Evolutionary conservation across 2,113 vertebrate species (phyloP).

Genomic region (Nansenia antarctica): DNA sequence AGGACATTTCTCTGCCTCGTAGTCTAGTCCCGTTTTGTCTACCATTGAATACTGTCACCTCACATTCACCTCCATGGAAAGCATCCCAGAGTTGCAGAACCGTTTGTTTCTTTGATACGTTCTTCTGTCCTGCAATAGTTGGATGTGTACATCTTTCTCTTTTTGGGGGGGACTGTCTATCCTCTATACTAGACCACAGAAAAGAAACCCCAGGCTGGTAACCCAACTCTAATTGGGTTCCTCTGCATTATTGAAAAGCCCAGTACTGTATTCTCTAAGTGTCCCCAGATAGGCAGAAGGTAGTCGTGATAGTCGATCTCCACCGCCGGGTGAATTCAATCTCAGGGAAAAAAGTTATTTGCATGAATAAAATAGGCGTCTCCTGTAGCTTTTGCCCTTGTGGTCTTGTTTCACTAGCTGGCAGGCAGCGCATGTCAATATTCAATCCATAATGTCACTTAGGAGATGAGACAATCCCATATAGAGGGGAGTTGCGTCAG

Average conservation of each 20-base stretch:
- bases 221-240: constrained; percentile 17
- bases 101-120: too few relatives aligned
- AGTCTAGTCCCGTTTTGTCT: too few relatives aligned
- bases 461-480: constrained; percentile 52
- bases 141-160: too few relatives aligned
- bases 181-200: constrained; percentile 14
- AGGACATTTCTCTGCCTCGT: too few relatives aligned
- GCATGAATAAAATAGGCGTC: not conserved
- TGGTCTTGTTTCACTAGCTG: constrained; percentile 5
- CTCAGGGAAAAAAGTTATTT: constrained; percentile 2
- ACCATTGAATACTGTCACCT: too few relatives aligned
- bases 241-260: constrained; percentile 48
- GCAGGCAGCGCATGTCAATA: constrained; percentile 45
- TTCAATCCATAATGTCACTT: constrained; percentile 49
- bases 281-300: not conserved
- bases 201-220: constrained; percentile 13
- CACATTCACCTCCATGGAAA: too few relatives aligned
- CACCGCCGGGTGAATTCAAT: not conserved
- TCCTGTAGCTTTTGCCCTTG: constrained; percentile 3
- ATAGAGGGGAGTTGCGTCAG: constrained; percentile 31
- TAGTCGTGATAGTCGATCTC: constrained; percentile 1
- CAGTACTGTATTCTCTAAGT: constrained; percentile 10
- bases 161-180: too few relatives aligned
- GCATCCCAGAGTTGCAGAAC: too few relatives aligned
- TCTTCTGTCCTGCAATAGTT: too few relatives aligned